phyloP scores from a whole-genome alignment of 2,797 vertebrate genomes.

The Chaenodraco wilsoni region DNA sequence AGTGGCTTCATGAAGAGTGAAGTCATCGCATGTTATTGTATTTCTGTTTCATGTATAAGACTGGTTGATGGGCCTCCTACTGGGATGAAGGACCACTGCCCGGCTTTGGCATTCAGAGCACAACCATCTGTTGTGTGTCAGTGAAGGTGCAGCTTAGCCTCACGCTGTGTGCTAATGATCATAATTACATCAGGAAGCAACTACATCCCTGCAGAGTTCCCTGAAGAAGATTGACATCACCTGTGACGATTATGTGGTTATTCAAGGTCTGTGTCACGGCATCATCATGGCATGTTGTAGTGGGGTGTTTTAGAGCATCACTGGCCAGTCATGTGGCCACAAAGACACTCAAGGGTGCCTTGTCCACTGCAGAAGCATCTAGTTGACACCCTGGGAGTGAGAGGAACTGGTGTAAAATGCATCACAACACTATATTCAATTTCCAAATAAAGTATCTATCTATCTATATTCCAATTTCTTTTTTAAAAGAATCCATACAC shows the following conservation, averaged over 20 bases:
- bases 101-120: constrained; percentile 45
- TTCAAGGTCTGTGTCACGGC: constrained; percentile 1
- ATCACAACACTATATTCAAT: neutral
- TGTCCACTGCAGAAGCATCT: too few species aligned
- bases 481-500: too few species aligned
- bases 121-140: constrained; percentile 62
- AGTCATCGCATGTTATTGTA: neutral
- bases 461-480: too few species aligned
- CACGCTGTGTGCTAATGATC: constrained; percentile 71
- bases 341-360: too few species aligned
- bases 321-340: neutral
- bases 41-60: constrained; percentile 9
- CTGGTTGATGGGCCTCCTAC: constrained; percentile 38
- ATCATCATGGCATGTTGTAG: neutral
- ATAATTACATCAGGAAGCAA: constrained; percentile 67
- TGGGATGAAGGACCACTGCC: constrained; percentile 40
- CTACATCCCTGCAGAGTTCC: constrained; percentile 41
- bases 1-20: neutral
- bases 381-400: too few species aligned
- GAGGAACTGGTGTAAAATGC: neutral
- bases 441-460: too few species aligned
- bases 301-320: neutral
- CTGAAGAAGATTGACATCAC: constrained; percentile 42
- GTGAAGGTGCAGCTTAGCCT: constrained; percentile 58
- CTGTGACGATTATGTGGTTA: neutral